Percentiles rank a stretch among this genome's conserved stretches.
phyloP scores from a whole-genome alignment of 2,888 invertebrate genomes.

The Heliconius hortense region DNA sequence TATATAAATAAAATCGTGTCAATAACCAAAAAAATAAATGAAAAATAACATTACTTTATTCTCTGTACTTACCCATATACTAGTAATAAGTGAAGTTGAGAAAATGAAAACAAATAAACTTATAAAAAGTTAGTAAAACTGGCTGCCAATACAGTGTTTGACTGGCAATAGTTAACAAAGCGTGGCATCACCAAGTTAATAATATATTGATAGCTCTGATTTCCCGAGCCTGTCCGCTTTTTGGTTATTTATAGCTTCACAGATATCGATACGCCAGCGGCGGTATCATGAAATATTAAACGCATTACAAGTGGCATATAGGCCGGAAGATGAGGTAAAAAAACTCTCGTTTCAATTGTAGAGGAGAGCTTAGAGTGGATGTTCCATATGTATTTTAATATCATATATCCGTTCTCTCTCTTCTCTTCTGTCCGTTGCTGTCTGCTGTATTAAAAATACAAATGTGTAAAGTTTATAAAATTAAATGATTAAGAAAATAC shows the following conservation, averaged over 20 bases:
- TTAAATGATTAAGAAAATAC: no score
- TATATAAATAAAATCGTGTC: no score
- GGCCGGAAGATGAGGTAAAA: slow-evolving; percentile 77
- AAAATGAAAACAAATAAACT: neutral
- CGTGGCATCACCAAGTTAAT: slow-evolving; percentile 57
- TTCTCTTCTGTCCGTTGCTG: no score
- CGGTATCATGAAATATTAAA: slow-evolving; percentile 82
- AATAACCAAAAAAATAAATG: neutral
- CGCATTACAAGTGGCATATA: slow-evolving; percentile 81
- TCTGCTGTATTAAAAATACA: no score
- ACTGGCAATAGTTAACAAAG: slow-evolving; percentile 35
- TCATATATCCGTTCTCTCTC: no score
- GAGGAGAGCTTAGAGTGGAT: slow-evolving; percentile 52
- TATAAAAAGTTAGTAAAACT: neutral
- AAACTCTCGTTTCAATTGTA: slow-evolving; percentile 67
- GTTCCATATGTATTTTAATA: neutral
- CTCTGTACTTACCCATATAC: neutral
- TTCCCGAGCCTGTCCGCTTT: slow-evolving; percentile 61
- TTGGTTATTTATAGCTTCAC: slow-evolving; percentile 75
- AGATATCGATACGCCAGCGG: slow-evolving; percentile 76
- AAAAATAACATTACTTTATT: neutral
- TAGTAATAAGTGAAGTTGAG: neutral
- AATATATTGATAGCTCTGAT: slow-evolving; percentile 79
- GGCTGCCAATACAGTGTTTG: neutral
- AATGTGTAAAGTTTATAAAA: no score